Evolutionary conservation across 2,888 invertebrate genomes (phyloP).

Genomic region (Ichneumoninae sp.): DNA sequence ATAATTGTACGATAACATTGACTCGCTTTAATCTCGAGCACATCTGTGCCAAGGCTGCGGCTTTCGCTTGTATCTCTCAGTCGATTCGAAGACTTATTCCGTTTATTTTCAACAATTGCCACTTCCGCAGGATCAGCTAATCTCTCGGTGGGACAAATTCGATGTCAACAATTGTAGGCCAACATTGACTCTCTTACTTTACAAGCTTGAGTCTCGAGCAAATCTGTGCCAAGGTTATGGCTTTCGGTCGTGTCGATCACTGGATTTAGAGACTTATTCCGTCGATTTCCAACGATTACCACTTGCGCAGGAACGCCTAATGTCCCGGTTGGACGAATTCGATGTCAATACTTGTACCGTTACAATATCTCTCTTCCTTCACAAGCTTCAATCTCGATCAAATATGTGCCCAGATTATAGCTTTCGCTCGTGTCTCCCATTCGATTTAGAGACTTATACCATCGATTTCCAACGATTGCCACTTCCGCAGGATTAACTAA

Average conservation of each 20-base stretch:
- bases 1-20: not conserved
- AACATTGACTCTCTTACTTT: not conserved
- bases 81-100: not conserved
- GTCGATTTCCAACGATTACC: slow-evolving; percentile 20
- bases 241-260: not conserved
- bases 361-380: not conserved
- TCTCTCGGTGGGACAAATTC: not conserved
- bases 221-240: too few species aligned
- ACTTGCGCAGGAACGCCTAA: not conserved
- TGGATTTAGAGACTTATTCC: not conserved
- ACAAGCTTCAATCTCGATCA: not conserved
- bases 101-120: slow-evolving; percentile 18
- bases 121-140: not conserved
- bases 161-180: not conserved
- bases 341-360: not conserved
- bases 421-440: slow-evolving; percentile 1
- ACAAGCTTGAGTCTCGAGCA: not conserved
- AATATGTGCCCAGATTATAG: not conserved
- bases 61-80: not conserved
- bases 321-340: not conserved
- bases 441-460: not conserved
- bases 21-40: not conserved
- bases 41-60: not conserved
- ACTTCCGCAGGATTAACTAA: not conserved
- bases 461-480: slow-evolving; percentile 22